Conservation (phyloP, 1,140 invertebrate genomes). For the Cydia pomonella region DNA sequence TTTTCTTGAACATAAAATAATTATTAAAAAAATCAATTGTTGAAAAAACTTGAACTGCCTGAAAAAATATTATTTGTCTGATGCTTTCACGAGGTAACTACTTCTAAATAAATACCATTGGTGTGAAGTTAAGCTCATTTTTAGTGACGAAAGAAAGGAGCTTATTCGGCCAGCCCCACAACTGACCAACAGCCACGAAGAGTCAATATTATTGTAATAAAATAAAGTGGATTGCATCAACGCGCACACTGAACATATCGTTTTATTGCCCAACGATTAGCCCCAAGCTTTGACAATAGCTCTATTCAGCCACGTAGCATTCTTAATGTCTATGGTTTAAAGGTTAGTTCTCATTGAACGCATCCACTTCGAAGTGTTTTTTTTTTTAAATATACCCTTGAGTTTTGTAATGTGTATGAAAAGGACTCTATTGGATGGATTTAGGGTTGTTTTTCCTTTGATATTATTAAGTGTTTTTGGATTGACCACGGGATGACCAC, state of each 20-base stretch:
- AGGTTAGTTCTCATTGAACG: not conserved
- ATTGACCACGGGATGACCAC: conserved; percentile 37
- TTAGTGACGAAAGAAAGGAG: no score
- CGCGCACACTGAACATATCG: conserved; percentile 16
- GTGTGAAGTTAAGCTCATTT: no score
- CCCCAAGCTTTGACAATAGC: conserved; percentile 20
- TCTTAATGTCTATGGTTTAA: not conserved
- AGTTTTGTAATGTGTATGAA: not conserved
- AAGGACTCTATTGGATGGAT: not conserved
- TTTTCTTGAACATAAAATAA: no score
- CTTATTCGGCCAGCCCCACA: no score
- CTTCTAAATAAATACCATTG: no score
- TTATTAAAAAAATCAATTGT: no score
- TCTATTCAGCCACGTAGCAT: not conserved
- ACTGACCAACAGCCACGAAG: not conserved
- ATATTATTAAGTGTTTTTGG: not conserved
- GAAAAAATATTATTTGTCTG: no score
- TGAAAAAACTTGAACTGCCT: no score
- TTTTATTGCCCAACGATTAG: conserved; percentile 25
- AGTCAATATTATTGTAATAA: conserved; percentile 31
- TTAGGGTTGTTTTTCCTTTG: not conserved
- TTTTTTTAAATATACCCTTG: not conserved
- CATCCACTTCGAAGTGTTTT: not conserved
- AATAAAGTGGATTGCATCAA: conserved; percentile 27
- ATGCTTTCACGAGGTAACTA: no score